Conservation (phyloP, 2,797 vertebrate species). For the Lacerta bilineata region DNA sequence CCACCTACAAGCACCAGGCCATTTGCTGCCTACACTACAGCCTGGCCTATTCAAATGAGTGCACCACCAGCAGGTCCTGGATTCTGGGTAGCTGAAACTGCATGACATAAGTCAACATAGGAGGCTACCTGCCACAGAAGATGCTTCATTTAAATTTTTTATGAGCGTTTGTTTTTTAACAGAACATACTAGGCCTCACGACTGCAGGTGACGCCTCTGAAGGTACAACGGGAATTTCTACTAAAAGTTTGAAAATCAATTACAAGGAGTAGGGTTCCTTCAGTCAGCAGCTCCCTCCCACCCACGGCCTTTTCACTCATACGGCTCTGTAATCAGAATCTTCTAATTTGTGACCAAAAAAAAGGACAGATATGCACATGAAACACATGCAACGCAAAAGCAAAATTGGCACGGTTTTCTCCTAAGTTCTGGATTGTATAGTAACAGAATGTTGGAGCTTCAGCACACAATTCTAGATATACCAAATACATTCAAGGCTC, state of each 20-base stretch:
- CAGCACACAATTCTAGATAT: neutral
- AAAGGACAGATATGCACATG: neutral
- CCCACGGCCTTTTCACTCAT: neutral
- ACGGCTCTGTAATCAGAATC: neutral
- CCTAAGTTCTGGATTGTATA: neutral
- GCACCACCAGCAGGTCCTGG: neutral
- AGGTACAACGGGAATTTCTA: neutral
- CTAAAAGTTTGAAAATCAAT: neutral
- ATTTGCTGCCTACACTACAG: neutral
- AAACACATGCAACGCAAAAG: neutral
- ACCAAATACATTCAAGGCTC: neutral
- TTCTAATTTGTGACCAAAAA: slow-evolving; percentile 1
- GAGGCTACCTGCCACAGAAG: too few relatives aligned
- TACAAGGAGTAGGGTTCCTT: neutral
- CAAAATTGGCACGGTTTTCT: neutral
- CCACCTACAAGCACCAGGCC: neutral
- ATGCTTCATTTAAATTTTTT: neutral
- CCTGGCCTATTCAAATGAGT: too few relatives aligned
- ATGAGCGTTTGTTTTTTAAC: slow-evolving; percentile 1
- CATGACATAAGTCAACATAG: neutral
- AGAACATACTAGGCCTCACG: neutral
- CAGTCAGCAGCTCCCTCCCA: neutral
- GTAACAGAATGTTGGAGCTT: neutral
- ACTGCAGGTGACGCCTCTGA: neutral
- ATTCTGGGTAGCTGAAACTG: neutral